These are phyloP conservation scores for Phymanthus crucifer DNA, from an alignment of 92 coral and sea anemone species.

Conservation along the genomic window DNA sequence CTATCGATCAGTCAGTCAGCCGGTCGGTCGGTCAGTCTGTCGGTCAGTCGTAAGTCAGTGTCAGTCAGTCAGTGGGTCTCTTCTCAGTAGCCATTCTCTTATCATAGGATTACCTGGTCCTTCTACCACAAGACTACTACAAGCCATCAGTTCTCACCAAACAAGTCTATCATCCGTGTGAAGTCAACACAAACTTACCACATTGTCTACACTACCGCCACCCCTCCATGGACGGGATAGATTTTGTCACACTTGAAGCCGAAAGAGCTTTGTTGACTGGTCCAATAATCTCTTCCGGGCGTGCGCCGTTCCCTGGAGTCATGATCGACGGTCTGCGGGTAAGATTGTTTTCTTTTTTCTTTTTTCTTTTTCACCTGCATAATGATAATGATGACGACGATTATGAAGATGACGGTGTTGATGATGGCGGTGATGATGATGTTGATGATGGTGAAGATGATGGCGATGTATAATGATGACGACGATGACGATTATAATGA, in stretches of 20 bases:
- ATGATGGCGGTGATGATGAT: no score
- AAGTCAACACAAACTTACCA: slow-evolving; percentile 43
- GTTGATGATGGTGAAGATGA: no score
- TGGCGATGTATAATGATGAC: no score
- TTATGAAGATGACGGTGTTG: no score
- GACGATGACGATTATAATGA: no score
- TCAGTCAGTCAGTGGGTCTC: no score
- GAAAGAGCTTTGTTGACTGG: slow-evolving; percentile 64
- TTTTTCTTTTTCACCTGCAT: no score
- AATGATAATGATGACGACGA: no score
- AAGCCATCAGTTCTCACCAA: slow-evolving; percentile 59
- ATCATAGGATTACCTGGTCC: slow-evolving; percentile 83
- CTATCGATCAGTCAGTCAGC: no score
- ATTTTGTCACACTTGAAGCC: slow-evolving; percentile 61
- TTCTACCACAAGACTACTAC: slow-evolving; percentile 93
- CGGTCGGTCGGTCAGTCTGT: no score
- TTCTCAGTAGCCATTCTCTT: no score
- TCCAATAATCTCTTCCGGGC: neutral
- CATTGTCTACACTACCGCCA: slow-evolving; percentile 69
- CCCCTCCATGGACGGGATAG: slow-evolving; percentile 49
- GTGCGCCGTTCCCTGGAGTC: slow-evolving; percentile 34
- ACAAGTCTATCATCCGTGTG: slow-evolving; percentile 70
- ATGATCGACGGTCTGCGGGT: slow-evolving; percentile 36
- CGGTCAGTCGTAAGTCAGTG: no score
- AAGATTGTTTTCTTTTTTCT: neutral